Evolutionary conservation across 2,113 vertebrate genomes (phyloP).

Genomic region (Dolichallabes microphthalmus): DNA sequence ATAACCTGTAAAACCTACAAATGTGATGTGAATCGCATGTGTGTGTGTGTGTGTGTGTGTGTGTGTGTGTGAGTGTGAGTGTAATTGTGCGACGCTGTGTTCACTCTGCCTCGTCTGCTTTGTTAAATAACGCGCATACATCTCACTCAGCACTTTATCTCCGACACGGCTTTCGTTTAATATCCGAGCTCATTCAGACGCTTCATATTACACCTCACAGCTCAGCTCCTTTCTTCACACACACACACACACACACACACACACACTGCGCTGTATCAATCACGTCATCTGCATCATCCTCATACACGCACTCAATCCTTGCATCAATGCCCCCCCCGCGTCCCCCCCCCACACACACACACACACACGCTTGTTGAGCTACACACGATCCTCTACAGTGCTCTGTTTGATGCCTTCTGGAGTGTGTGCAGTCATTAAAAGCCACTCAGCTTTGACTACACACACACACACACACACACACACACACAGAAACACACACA

Average conservation of each 20-base stretch:
- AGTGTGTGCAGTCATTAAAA: slow-evolving; percentile 30
- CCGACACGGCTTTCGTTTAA: background rate
- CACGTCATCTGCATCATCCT: background rate
- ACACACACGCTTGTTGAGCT: background rate
- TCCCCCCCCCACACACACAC: background rate
- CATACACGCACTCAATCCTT: background rate
- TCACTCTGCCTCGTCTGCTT: background rate
- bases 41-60: too few relatives aligned
- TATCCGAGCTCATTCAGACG: background rate
- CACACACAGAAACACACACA: background rate
- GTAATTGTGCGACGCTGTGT: background rate
- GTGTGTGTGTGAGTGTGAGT: too few relatives aligned
- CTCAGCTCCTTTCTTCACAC: background rate
- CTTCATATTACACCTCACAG: background rate
- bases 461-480: background rate
- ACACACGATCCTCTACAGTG: background rate
- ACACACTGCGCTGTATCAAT: background rate
- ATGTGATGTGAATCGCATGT: background rate
- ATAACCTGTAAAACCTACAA: background rate
- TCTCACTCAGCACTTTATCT: slow-evolving; percentile 15
- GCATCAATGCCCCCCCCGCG: background rate
- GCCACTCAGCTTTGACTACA: slow-evolving; percentile 39
- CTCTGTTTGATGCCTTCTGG: background rate
- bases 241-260: slow-evolving; percentile 13
- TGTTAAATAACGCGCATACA: background rate